Percentiles rank a stretch among this genome's conserved stretches.
These are phyloP conservation scores for Hyla sarda DNA, from an alignment of 2,113 vertebrate species.

Conservation along the genomic window DNA sequence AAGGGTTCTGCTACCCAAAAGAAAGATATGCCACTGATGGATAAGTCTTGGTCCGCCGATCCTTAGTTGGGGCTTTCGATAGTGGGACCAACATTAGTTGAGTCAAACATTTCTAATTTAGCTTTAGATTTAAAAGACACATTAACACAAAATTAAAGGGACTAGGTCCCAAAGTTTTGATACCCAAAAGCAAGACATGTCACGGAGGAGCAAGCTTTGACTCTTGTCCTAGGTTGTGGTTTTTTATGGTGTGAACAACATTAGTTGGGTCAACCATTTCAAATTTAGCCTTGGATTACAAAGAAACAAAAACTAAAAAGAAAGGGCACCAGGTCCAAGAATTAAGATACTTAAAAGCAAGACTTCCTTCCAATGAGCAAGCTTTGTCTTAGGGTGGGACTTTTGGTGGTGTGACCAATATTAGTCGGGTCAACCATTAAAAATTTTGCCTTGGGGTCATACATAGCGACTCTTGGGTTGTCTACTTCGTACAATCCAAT, in stretches of 20 bases:
- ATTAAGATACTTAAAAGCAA: too few species aligned
- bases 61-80: too few species aligned
- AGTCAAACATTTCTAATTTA: too few species aligned
- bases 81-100: too few species aligned
- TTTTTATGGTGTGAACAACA: not conserved
- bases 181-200: not conserved
- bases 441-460: not conserved
- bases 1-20: not conserved
- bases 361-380: too few species aligned
- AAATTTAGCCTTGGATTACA: too few species aligned
- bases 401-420: not conserved
- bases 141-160: not conserved
- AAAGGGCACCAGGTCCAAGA: too few species aligned
- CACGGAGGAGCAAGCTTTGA: not conserved
- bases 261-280: not conserved
- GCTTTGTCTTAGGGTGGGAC: not conserved
- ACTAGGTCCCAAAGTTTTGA: not conserved
- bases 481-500: not conserved
- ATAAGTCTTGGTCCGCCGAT: too few species aligned
- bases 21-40: not conserved
- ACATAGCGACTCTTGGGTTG: not conserved
- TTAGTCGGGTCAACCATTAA: not conserved
- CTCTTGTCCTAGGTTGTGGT: not conserved
- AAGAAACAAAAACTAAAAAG: too few species aligned
- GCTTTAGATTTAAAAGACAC: too few species aligned